These are phyloP conservation scores for Astyanax mexicanus DNA, from an alignment of 2,797 vertebrate species.

Conservation along the genomic window DNA sequence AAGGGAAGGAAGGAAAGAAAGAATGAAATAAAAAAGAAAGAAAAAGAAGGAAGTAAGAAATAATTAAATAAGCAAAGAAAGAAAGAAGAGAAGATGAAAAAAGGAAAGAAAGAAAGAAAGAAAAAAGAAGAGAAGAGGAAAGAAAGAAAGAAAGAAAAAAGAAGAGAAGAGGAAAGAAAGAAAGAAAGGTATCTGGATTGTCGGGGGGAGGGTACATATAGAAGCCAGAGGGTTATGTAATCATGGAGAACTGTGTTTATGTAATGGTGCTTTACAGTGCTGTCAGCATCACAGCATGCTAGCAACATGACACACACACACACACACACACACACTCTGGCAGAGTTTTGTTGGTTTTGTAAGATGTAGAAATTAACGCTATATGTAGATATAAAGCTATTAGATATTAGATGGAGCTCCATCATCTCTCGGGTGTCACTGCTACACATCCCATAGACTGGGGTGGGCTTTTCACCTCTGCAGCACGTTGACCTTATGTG, in stretches of 20 bases:
- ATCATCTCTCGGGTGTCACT: too few relatives aligned
- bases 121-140: neutral
- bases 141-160: neutral
- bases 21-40: neutral
- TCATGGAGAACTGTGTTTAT: constrained; percentile 49
- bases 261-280: constrained; percentile 38
- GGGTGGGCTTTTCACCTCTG: too few relatives aligned
- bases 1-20: neutral
- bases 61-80: neutral
- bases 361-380: too few relatives aligned
- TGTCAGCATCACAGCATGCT: constrained; percentile 27
- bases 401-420: too few relatives aligned
- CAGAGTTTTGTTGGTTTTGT: too few relatives aligned
- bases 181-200: too few relatives aligned
- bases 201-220: constrained; percentile 15
- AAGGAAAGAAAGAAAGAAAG: neutral
- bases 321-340: neutral
- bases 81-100: neutral
- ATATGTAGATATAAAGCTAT: too few relatives aligned
- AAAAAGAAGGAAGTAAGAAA: neutral
- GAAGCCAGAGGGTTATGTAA: constrained; percentile 50
- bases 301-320: constrained; percentile 8
- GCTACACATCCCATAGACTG: too few relatives aligned
- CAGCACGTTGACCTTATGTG: too few relatives aligned
- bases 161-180: neutral